Evolutionary conservation across 2,888 invertebrate species (phyloP).

Genomic region (Lithophane semibrunnea): DNA sequence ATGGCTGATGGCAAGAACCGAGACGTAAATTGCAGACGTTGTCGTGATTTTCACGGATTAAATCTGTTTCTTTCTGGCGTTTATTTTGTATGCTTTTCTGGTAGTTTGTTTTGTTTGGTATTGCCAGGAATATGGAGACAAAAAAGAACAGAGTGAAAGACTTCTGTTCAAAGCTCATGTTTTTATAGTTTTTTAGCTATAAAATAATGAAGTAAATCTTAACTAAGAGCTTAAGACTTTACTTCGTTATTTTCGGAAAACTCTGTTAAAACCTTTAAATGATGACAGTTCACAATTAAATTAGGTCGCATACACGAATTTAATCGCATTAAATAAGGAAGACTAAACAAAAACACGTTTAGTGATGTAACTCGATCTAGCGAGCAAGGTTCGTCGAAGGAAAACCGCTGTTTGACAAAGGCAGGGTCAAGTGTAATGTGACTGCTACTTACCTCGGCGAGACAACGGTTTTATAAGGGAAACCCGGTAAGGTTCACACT

Average conservation of each 20-base stretch:
- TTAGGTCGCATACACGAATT: slow-evolving; percentile 4
- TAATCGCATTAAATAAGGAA: slow-evolving; percentile 52
- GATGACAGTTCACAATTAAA: slow-evolving; percentile 1
- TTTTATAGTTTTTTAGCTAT: not conserved
- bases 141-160: not conserved
- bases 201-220: too few species aligned
- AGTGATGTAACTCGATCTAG: slow-evolving; percentile 62
- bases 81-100: not conserved
- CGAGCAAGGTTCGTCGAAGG: slow-evolving; percentile 60
- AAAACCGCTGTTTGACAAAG: slow-evolving; percentile 62
- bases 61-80: not conserved
- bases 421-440: slow-evolving; percentile 60
- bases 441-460: slow-evolving; percentile 51
- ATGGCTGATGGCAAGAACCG: not conserved
- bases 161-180: not conserved
- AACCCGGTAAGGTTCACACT: slow-evolving; percentile 17
- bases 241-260: slow-evolving; percentile 1
- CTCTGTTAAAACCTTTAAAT: not conserved
- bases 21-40: not conserved
- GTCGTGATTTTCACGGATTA: not conserved
- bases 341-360: slow-evolving; percentile 49
- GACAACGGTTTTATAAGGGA: slow-evolving; percentile 36
- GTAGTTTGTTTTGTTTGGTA: not conserved
- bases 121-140: not conserved
- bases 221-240: too few species aligned